A percentile compares a stretch with the other conserved stretches of the same genome.
Conservation (phyloP, 2,797 vertebrate genomes). For the Furcifer pardalis region DNA sequence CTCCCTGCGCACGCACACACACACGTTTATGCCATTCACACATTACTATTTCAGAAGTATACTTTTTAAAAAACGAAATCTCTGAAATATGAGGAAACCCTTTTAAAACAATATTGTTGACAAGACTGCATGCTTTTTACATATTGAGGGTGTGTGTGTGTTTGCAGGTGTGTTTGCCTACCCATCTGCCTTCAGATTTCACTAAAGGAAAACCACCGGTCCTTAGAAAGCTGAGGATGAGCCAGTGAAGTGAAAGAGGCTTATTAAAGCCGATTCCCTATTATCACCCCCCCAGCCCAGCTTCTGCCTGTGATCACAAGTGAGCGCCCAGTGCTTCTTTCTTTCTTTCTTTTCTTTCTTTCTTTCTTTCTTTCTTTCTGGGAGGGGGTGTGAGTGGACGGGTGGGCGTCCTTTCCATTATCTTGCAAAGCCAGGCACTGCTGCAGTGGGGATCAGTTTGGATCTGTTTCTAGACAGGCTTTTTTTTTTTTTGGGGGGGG, state of each 20-base stretch:
- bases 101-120: constrained; percentile 1
- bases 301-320: constrained; percentile 30
- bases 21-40: neutral
- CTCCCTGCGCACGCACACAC: too few species aligned
- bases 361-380: fast-evolving
- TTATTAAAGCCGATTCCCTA: neutral
- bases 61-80: neutral
- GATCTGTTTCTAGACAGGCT: constrained; percentile 12
- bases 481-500: constrained; percentile 20
- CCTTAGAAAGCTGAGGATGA: constrained; percentile 45
- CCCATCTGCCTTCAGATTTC: constrained; percentile 46
- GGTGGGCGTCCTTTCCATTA: too few species aligned
- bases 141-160: too few species aligned
- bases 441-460: constrained; percentile 46
- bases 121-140: neutral
- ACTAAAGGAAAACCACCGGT: constrained; percentile 40
- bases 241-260: constrained; percentile 52
- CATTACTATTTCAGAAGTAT: neutral
- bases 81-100: neutral
- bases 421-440: constrained; percentile 5
- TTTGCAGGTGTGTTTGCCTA: neutral
- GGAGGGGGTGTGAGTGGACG: neutral
- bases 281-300: neutral
- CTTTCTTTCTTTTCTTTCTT: too few species aligned
- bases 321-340: fast-evolving